Percentiles rank a stretch among this genome's conserved stretches.
These are phyloP conservation scores for Marmota monax DNA, from an alignment of 2,113 vertebrate species.

Conservation along the genomic window DNA sequence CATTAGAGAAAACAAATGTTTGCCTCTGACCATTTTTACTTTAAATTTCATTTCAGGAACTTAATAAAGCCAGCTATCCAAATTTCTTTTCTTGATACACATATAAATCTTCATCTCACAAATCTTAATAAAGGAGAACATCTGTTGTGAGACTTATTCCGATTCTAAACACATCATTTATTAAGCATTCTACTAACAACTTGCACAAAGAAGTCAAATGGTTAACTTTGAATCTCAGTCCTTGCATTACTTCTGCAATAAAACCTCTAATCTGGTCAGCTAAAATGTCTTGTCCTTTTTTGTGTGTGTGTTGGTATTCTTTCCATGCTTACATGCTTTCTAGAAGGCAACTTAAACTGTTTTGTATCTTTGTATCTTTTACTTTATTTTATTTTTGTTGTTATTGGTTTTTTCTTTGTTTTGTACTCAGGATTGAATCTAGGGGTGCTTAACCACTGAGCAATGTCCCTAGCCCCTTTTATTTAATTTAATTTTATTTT, in stretches of 20 bases:
- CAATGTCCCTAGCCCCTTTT: too few relatives aligned
- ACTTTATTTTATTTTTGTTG: too few relatives aligned
- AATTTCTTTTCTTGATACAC: constrained; percentile 17
- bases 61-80: constrained; percentile 20
- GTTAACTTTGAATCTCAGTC: neutral
- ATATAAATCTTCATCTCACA: constrained; percentile 9
- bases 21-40: constrained; percentile 32
- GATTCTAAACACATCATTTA: neutral
- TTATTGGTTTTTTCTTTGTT: too few relatives aligned
- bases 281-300: neutral
- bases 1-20: constrained; percentile 43
- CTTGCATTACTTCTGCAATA: neutral
- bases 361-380: neutral
- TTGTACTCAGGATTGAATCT: too few relatives aligned
- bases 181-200: neutral
- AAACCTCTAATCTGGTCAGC: neutral
- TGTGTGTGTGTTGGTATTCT: neutral
- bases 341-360: neutral
- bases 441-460: too few relatives aligned
- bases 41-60: constrained; percentile 48
- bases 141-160: neutral
- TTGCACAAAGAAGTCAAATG: neutral
- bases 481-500: too few relatives aligned
- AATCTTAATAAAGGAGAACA: neutral
- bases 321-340: neutral